phyloP scores from a whole-genome alignment of 2,888 invertebrate species.

The Oligia fasciuncula region DNA sequence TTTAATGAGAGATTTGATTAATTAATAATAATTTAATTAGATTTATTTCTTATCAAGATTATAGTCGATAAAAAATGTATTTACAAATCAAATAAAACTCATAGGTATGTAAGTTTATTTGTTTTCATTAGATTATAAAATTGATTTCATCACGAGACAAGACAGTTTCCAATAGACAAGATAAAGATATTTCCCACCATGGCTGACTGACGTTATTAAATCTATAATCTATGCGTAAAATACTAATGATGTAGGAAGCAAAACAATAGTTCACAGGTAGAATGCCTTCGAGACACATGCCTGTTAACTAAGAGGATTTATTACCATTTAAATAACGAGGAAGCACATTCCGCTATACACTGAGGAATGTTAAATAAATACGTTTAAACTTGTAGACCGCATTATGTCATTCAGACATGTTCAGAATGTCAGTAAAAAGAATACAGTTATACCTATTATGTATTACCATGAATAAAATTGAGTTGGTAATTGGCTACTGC shows the following conservation, averaged over 20 bases:
- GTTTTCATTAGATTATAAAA: background rate
- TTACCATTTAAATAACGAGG: constrained; percentile 57
- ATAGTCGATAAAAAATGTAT: background rate
- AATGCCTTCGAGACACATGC: constrained; percentile 49
- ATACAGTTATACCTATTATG: constrained; percentile 1
- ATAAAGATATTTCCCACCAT: constrained; percentile 19
- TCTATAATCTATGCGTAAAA: constrained; percentile 45
- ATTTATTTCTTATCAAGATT: background rate
- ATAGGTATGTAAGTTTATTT: background rate
- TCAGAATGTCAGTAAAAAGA: constrained; percentile 24
- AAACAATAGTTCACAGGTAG: constrained; percentile 52
- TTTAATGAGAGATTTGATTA: background rate
- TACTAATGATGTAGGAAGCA: constrained; percentile 60
- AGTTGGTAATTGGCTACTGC: constrained; percentile 6
- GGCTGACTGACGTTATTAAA: constrained; percentile 11
- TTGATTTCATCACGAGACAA: constrained; percentile 1
- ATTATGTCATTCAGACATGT: constrained; percentile 44
- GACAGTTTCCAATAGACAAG: constrained; percentile 1
- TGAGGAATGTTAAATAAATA: constrained; percentile 51
- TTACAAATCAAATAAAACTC: constrained; percentile 5
- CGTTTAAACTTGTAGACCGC: background rate
- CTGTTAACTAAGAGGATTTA: constrained; percentile 52
- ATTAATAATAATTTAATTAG: too few relatives aligned
- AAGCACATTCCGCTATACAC: constrained; percentile 51
- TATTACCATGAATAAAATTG: constrained; percentile 8